Evolutionary conservation across 2,113 vertebrate genomes (phyloP).

Genomic region (Gorsachius goisagi): DNA sequence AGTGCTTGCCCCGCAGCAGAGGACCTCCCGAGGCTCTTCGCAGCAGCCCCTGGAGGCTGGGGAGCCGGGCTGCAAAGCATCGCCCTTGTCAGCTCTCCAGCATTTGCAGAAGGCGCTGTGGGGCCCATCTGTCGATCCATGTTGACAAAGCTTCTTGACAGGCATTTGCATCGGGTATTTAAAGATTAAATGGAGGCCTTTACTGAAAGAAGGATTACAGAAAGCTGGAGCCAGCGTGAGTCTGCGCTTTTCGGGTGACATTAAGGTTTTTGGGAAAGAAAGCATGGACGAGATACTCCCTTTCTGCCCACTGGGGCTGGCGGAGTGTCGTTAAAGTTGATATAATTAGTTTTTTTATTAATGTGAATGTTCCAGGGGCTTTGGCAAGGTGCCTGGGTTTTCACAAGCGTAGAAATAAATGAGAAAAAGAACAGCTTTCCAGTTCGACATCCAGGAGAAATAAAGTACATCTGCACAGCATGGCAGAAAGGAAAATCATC

Average conservation of each 20-base stretch:
- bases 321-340: not conserved
- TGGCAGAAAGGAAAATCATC: not conserved
- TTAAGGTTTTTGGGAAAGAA: not conserved
- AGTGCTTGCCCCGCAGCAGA: too few relatives aligned
- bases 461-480: not conserved
- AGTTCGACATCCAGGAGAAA: not conserved
- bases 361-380: slow-evolving; percentile 1
- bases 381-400: not conserved
- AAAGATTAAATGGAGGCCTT: not conserved
- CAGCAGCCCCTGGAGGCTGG: not conserved
- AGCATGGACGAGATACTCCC: not conserved
- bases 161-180: not conserved
- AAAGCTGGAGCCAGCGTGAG: not conserved
- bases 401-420: not conserved
- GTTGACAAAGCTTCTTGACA: not conserved
- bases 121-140: not conserved
- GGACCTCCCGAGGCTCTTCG: not conserved
- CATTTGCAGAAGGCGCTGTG: not conserved
- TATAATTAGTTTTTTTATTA: slow-evolving; percentile 12
- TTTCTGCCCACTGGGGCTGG: not conserved
- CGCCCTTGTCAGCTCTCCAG: not conserved
- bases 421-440: not conserved
- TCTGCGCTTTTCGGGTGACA: not conserved
- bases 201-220: not conserved
- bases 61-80: not conserved